Percentiles rank a stretch among this genome's conserved stretches.
phyloP scores from a whole-genome alignment of 2,797 vertebrate genomes.

The Ciconia nigra region DNA sequence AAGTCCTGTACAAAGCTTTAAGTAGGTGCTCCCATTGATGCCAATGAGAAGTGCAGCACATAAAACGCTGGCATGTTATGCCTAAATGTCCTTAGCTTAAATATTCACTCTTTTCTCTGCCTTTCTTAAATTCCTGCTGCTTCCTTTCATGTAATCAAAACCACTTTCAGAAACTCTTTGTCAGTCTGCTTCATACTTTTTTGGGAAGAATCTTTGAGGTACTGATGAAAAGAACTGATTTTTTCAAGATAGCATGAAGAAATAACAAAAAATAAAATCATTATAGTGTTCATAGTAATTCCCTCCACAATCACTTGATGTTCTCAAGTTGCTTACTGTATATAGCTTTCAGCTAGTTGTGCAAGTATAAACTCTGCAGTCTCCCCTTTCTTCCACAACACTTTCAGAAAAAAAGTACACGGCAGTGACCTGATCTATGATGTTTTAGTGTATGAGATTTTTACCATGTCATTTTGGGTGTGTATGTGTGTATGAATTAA shows the following conservation, averaged over 20 bases:
- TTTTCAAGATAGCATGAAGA: background rate
- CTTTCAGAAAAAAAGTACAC: background rate
- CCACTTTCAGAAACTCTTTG: background rate
- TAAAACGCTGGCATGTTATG: background rate
- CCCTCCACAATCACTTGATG: background rate
- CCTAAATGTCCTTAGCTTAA: background rate
- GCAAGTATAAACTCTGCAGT: background rate
- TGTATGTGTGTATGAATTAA: background rate
- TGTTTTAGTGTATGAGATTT: background rate
- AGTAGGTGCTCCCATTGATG: background rate
- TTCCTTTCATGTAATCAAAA: background rate
- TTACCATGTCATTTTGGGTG: background rate
- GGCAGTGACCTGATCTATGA: background rate
- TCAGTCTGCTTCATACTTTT: background rate
- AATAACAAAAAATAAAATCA: background rate
- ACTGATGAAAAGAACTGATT: background rate
- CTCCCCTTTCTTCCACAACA: background rate
- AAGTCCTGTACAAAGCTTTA: background rate
- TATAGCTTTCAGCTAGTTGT: background rate
- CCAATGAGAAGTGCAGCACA: background rate
- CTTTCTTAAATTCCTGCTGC: background rate
- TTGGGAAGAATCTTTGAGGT: background rate
- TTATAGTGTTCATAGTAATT: background rate
- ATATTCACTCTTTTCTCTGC: constrained; percentile 1
- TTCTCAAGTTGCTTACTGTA: background rate